Conservation (phyloP, 2,113 vertebrate genomes). For the Petrocephalus zakoni region DNA sequence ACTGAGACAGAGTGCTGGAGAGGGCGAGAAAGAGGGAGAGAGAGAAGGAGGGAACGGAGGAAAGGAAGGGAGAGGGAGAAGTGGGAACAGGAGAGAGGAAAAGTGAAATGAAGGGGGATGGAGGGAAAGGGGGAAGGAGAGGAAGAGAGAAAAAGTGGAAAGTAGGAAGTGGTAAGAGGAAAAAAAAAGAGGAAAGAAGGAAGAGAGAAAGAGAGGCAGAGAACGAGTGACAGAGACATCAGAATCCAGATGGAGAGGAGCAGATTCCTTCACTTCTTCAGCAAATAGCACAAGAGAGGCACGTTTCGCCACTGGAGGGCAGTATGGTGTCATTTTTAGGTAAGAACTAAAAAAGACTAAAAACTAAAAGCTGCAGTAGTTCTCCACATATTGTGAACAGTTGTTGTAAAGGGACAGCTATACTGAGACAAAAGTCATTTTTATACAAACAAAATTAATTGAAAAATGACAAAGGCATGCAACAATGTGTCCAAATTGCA, state of each 20-base stretch:
- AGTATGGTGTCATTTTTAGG: neutral
- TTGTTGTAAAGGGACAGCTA: neutral
- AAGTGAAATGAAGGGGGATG: neutral
- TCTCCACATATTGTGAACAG: neutral
- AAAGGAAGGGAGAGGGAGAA: neutral
- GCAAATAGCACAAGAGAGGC: neutral
- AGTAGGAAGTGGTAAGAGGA: neutral
- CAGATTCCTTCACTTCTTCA: neutral
- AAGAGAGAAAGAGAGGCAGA: neutral
- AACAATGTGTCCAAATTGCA: too few species aligned
- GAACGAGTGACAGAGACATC: neutral
- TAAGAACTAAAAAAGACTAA: neutral
- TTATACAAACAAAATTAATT: neutral
- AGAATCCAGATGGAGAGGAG: neutral
- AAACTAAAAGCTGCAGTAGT: neutral
- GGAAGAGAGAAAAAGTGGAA: neutral
- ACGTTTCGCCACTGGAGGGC: neutral
- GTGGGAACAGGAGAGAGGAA: neutral
- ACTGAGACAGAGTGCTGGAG: constrained; percentile 78
- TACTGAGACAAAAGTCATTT: neutral
- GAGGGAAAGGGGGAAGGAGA: too few species aligned
- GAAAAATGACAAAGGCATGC: neutral
- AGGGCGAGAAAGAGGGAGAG: neutral
- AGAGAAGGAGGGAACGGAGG: neutral
- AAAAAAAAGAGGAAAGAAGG: neutral